A percentile compares a stretch with the other conserved stretches of the same genome.
Conservation (phyloP, 2,888 invertebrate genomes). For the Lypha dubia region DNA sequence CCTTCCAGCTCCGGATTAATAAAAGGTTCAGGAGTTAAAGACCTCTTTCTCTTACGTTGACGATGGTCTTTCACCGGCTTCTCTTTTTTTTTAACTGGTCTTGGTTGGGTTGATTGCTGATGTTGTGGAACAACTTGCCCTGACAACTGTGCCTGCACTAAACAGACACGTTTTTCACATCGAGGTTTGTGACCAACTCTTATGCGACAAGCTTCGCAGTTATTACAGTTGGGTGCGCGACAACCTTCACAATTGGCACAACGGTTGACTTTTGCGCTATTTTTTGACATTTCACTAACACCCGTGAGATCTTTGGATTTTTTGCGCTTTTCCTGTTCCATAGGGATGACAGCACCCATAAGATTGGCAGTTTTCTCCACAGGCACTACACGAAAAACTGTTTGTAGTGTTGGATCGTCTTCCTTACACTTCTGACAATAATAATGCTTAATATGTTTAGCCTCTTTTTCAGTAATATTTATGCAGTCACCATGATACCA, state of each 20-base stretch:
- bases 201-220: constrained; percentile 81
- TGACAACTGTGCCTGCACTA: constrained; percentile 73
- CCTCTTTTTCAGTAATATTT: constrained; percentile 95
- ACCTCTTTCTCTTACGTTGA: constrained; percentile 78
- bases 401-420: constrained; percentile 91
- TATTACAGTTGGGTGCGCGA: constrained; percentile 81
- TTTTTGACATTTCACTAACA: constrained; percentile 25
- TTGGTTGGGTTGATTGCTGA: constrained; percentile 59
- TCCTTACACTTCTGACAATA: constrained; percentile 94
- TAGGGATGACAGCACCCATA: constrained; percentile 54
- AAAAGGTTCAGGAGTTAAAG: constrained; percentile 80
- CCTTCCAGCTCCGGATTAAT: constrained; percentile 85
- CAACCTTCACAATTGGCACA: constrained; percentile 92
- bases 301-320: constrained; percentile 72
- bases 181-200: constrained; percentile 83
- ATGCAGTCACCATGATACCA: constrained; percentile 99
- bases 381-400: constrained; percentile 83
- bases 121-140: constrained; percentile 74
- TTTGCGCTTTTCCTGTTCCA: constrained; percentile 74
- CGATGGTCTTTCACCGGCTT: constrained; percentile 78
- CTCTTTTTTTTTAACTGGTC: constrained; percentile 74
- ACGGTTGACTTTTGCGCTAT: constrained; percentile 78
- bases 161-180: constrained; percentile 84
- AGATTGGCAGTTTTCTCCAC: constrained; percentile 77
- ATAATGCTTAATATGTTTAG: constrained; percentile 96